Percentiles rank a stretch among this genome's conserved stretches.
These are phyloP conservation scores for Zosterops japonicus DNA, from an alignment of 2,113 vertebrate genomes.

Conservation along the genomic window DNA sequence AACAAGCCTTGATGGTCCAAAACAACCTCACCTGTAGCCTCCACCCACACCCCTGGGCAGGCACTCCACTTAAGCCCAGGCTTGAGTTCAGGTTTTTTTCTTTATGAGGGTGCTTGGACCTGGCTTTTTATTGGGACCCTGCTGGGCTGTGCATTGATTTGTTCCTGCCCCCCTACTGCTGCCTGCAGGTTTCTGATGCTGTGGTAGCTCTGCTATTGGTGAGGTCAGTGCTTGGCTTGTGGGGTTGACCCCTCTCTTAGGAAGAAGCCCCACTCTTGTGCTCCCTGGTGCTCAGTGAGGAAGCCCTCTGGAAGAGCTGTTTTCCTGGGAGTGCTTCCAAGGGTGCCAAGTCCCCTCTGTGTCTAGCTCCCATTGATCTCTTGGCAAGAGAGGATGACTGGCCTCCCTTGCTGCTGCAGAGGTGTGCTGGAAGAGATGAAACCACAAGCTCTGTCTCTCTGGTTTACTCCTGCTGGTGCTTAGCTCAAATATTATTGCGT, in stretches of 20 bases:
- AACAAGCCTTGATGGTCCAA: neutral
- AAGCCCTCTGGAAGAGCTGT: neutral
- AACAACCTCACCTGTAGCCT: neutral
- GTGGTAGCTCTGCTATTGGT: neutral
- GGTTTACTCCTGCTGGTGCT: neutral
- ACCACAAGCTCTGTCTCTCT: neutral
- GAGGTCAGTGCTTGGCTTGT: neutral
- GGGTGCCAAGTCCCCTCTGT: accelerated
- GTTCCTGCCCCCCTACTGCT: accelerated
- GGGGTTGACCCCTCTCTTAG: accelerated
- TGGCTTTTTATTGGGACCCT: accelerated
- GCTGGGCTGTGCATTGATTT: accelerated
- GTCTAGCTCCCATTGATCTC: neutral
- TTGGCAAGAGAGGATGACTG: neutral
- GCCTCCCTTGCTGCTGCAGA: neutral
- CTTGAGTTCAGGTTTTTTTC: accelerated
- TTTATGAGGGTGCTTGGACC: accelerated
- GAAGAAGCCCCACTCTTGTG: neutral
- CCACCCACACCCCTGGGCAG: accelerated
- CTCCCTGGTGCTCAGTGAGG: neutral
- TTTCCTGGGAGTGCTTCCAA: neutral
- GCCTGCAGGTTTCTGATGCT: neutral
- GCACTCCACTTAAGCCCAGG: neutral
- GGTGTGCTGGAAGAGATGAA: neutral
- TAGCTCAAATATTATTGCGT: neutral